Evolutionary conservation across 2,888 invertebrate species (phyloP).

Genomic region (Tipula lateralis): DNA sequence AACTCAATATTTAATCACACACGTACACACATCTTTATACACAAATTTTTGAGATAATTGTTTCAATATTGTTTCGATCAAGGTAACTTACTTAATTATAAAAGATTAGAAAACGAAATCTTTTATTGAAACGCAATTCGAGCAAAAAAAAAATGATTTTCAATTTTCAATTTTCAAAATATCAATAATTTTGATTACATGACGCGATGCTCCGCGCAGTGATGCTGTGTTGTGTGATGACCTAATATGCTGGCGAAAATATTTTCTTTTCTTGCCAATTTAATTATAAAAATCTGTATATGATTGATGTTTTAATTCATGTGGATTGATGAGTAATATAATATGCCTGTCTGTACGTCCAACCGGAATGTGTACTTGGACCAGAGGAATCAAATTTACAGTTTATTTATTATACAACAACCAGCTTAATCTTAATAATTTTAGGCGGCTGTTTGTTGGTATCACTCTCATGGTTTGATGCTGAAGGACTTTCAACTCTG

Average conservation of each 20-base stretch:
- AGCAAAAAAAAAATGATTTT: neutral
- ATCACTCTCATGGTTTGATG: too few relatives aligned
- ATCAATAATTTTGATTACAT: neutral
- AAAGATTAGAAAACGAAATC: neutral
- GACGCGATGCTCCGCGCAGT: neutral
- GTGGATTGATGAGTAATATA: too few relatives aligned
- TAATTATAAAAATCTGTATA: neutral
- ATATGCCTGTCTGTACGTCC: too few relatives aligned
- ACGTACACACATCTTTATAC: too few relatives aligned
- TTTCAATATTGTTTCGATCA: slow-evolving; percentile 9
- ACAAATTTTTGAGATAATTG: neutral
- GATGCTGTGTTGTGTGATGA: neutral
- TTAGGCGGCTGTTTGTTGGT: too few relatives aligned
- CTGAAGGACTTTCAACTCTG: too few relatives aligned
- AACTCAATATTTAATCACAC: neutral
- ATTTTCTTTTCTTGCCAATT: neutral
- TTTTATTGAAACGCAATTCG: neutral
- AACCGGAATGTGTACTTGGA: too few relatives aligned
- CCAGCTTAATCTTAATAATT: too few relatives aligned
- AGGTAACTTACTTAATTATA: neutral
- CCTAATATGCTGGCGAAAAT: neutral
- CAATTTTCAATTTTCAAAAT: neutral
- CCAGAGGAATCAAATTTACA: too few relatives aligned
- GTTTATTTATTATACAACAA: too few relatives aligned
- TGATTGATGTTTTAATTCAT: neutral